Base-by-base conservation (phyloP, 2,888 invertebrate species). In the Adineta ricciae region DNA sequence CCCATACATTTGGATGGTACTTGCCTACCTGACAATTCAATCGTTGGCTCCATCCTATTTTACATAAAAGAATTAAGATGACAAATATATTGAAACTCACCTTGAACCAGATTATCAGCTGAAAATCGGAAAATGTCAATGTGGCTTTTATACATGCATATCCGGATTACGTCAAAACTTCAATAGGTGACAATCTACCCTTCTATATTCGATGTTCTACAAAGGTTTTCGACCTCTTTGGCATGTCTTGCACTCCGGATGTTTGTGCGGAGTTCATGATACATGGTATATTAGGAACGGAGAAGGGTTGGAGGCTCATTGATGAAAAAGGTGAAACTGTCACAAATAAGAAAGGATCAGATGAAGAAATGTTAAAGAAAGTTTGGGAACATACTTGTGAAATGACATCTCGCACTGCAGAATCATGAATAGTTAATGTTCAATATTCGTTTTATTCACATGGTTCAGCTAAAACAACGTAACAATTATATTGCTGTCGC, bases 331-430 rank as follows among this genome's bases (percentile, higher is more conserved):
- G 56, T n/a, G 5, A 56, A 56, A 11, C 56, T 56, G 11, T 56
- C 56, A 9, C 56, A 56, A 56, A 56, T 11, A 56, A 56, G 56
- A n/a, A 56, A 56, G 56, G 9, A 56, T 56, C 56, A 56, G 56
- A 56, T 11, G 5, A 56, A 56, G 56, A 56, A 56, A 56, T 56
- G 56, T 56, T 56, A 56, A 56, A 56, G 56, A 56, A 56, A 56
- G 56, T 56, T 56, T 56, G 56, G 56, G 56, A 56, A 56, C 56
- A 56, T 56, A 56, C 56, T 56, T 56, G 56, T 56, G 56, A 56
- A 56, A 56, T 56, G 14, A 56, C 56, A 16, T 56, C 56, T 21
- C 46, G 46, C 11, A 46, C 46, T 46, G 46, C 46, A 8, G 8
- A 46, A 46, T 46, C 8, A 46, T 46, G 11, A 46, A 46, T 46